Base-by-base conservation (phyloP, 2,797 vertebrate genomes). In the Microctenopoma stevenorrisi region DNA sequence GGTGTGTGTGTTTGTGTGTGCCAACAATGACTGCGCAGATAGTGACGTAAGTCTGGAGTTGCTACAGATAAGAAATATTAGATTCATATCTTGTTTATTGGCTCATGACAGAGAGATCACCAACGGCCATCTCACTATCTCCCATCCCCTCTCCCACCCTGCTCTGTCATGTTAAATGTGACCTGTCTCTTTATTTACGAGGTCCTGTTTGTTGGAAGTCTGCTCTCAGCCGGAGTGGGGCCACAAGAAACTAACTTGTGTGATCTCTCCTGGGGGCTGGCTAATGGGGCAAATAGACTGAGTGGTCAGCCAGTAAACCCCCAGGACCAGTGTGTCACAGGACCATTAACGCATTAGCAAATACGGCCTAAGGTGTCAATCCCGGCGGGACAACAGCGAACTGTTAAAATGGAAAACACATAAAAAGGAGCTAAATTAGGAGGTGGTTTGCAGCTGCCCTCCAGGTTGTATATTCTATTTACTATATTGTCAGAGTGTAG, bases 231-330 rank as follows among this genome's bases (percentile, higher is more conserved):
- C 13, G 1, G 58, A 73, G 79, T 71, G 87, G 82, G 82, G 83
- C 73, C 70, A 42, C 69, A 69, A 79, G 61, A 72, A 33, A 16
- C 18, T 63, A 48, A 40, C 74, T 76, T 79, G 65, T 91, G 71
- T 86, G 89, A 92, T 91, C 88, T 92, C 86, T 89, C 82, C 65
- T 82, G 84, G 84, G 86, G 88, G 81, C 58, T 42, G 55, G 68
- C 82, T 87, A 89, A 89, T 61, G 53, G 80, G 69, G 52, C 64
- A 52, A 81, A 70, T 59, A 85, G 68, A 47, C 65, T 5, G 52
- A 59, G 49, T 28, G 69, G 68, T 72, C 68, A 55, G 58, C 53
- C 72, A 60, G 61, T 74, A 64, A 64, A 71, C 68, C 76, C 38
- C 50, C 2, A 62, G 70, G 66, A 80, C 26, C 4, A 64, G 57